Conservation (phyloP, 2,113 vertebrate genomes). For the Bos javanicus region DNA sequence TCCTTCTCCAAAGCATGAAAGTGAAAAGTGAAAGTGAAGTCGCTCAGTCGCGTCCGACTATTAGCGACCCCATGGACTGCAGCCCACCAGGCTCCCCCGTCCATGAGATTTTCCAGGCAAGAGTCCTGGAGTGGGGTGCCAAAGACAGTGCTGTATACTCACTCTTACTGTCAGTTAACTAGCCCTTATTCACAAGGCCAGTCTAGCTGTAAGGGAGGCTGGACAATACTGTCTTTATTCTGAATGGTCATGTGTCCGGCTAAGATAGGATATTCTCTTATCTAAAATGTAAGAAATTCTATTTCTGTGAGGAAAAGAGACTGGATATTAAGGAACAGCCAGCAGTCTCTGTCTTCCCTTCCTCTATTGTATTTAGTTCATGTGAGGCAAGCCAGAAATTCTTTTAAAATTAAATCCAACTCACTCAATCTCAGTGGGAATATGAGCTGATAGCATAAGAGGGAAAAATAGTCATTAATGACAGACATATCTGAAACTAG, state of each 20-base stretch:
- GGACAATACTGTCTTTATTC: not conserved
- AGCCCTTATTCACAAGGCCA: not conserved
- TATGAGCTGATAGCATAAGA: not conserved
- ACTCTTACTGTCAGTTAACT: not conserved
- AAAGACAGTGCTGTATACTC: not conserved
- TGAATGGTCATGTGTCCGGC: not conserved
- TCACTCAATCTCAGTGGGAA: not conserved
- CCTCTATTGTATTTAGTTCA: not conserved
- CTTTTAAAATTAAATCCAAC: not conserved
- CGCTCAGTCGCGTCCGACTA: no score
- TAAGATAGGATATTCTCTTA: not conserved
- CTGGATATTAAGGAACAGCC: not conserved
- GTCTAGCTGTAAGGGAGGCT: not conserved
- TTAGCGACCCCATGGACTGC: no score
- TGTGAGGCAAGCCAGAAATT: not conserved
- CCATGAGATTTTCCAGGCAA: no score
- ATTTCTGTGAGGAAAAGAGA: not conserved
- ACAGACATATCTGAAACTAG: not conserved
- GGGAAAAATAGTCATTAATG: not conserved
- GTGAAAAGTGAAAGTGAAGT: no score
- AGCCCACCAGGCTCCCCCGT: no score
- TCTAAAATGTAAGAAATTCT: not conserved
- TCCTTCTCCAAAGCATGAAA: no score
- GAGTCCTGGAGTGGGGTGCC: no score
- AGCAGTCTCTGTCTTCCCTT: not conserved